Percentiles rank a stretch among this genome's conserved stretches.
These are phyloP conservation scores for Actenoides hombroni DNA, from an alignment of 2,113 vertebrate genomes.

Conservation along the genomic window DNA sequence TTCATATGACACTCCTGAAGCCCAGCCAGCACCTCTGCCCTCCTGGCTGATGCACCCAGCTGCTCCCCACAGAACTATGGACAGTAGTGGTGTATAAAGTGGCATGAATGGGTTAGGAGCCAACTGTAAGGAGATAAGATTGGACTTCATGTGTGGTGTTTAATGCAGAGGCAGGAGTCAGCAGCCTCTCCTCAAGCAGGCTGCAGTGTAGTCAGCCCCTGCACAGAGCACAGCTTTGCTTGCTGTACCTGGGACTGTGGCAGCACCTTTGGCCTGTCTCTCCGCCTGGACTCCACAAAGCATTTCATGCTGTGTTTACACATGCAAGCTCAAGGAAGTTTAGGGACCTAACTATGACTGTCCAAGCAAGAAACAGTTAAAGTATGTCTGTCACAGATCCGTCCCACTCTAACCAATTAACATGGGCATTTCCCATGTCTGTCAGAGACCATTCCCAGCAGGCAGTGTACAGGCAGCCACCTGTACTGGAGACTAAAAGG, in stretches of 20 bases:
- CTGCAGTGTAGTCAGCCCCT: neutral
- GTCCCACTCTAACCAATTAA: accelerated
- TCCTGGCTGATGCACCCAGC: neutral
- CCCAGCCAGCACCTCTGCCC: neutral
- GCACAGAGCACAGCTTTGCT: neutral
- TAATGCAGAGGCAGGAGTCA: neutral
- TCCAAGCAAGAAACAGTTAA: neutral
- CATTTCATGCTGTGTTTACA: neutral
- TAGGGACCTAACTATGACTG: neutral
- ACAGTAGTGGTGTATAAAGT: neutral
- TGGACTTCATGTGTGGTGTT: accelerated
- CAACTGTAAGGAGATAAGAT: neutral
- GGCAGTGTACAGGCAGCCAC: neutral
- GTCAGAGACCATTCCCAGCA: neutral
- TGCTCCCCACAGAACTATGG: accelerated
- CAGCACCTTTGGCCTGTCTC: neutral
- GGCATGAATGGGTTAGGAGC: neutral
- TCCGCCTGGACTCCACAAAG: neutral
- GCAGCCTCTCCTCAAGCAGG: neutral
- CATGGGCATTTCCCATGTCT: neutral
- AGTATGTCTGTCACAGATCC: neutral
- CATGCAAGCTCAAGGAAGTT: accelerated
- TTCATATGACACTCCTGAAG: neutral
- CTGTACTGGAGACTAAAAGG: neutral
- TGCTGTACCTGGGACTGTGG: neutral